These are phyloP conservation scores for Eledona agricola DNA, from an alignment of 2,888 invertebrate genomes.

Conservation along the genomic window DNA sequence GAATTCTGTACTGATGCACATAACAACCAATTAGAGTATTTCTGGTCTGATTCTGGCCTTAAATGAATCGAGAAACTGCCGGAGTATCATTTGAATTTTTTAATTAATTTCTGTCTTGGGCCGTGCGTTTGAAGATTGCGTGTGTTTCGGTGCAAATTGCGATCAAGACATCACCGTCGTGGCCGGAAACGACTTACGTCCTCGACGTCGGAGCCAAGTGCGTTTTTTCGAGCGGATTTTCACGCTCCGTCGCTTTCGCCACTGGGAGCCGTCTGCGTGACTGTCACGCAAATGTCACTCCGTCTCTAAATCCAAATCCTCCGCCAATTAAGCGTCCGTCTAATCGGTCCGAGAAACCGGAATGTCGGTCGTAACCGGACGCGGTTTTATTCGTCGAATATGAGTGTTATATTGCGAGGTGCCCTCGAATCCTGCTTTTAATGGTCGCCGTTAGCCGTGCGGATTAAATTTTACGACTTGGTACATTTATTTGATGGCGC, in stretches of 20 bases:
- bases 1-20: no score
- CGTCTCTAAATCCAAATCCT: conserved; percentile 14
- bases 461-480: conserved; percentile 28
- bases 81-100: no score
- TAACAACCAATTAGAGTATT: no score
- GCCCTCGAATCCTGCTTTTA: conserved; percentile 26
- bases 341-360: conserved; percentile 11
- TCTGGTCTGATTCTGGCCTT: no score
- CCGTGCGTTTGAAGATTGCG: no score
- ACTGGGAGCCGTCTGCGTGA: conserved; percentile 3
- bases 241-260: conserved; percentile 9
- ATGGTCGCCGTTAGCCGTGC: conserved; percentile 24
- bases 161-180: no score
- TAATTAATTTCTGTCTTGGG: no score
- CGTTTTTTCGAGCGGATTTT: conserved; percentile 4
- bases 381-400: conserved; percentile 15
- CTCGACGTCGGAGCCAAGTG: conserved; percentile 1
- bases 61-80: no score
- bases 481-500: conserved; percentile 29
- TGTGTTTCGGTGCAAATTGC: no score
- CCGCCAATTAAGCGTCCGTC: conserved; percentile 16
- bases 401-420: conserved; percentile 12
- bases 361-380: conserved; percentile 23
- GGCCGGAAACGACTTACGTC: conserved; percentile 1
- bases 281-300: conserved; percentile 22